Evolutionary conservation across 92 coral and sea anemone species (phyloP).

Genomic region (Virgularia gustaviana): DNA sequence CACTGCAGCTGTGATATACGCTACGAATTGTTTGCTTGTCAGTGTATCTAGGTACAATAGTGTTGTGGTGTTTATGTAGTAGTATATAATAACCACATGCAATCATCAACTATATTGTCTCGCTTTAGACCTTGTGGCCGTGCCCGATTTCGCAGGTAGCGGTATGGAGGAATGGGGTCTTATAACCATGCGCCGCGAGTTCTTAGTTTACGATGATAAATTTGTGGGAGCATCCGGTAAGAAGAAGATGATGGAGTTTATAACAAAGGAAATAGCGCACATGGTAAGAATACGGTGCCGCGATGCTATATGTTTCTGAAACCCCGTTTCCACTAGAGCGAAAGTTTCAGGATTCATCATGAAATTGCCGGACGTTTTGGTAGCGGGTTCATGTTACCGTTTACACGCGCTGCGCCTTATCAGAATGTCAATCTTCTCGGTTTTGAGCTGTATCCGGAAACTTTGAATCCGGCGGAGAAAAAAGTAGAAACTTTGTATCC

Average conservation of each 20-base stretch:
- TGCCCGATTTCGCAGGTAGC: constrained; percentile 66
- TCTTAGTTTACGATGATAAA: constrained; percentile 74
- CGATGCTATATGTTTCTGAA: neutral
- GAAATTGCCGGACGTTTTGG: no score
- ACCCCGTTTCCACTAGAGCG: no score
- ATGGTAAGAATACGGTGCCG: constrained; percentile 47
- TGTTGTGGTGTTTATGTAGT: neutral
- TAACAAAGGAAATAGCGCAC: constrained; percentile 92
- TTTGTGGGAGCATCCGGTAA: constrained; percentile 77
- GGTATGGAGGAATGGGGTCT: constrained; percentile 89
- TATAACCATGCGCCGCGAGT: constrained; percentile 70
- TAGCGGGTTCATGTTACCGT: no score
- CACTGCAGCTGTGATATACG: no score
- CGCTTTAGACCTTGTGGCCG: constrained; percentile 70
- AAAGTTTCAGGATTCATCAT: no score
- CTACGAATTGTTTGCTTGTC: neutral
- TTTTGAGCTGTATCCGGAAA: no score
- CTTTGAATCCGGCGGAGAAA: no score
- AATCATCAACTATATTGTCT: neutral
- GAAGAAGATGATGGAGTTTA: constrained; percentile 70
- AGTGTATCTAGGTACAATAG: neutral
- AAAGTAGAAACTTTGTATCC: no score
- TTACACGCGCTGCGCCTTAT: no score
- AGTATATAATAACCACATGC: neutral
- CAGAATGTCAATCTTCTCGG: no score